phyloP scores from a whole-genome alignment of 1,140 invertebrate genomes.

The Venustaconcha ellipsiformis region DNA sequence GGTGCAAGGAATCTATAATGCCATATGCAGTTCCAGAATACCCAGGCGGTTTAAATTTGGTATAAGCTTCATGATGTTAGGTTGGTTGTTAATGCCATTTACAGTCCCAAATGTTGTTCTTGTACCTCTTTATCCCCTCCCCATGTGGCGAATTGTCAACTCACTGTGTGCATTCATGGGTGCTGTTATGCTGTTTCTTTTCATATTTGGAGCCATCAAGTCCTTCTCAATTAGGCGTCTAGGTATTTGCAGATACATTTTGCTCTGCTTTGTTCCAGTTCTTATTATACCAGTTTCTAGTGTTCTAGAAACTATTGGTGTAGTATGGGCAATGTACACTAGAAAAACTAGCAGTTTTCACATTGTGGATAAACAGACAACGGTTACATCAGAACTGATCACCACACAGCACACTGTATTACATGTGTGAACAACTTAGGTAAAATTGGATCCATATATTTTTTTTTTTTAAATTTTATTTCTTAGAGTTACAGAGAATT shows the following conservation, averaged over 20 bases:
- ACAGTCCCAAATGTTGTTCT: slow-evolving; percentile 90
- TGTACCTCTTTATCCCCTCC: slow-evolving; percentile 87
- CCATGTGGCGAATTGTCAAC: slow-evolving; percentile 81
- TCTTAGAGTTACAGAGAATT: too few relatives aligned
- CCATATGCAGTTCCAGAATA: slow-evolving; percentile 90
- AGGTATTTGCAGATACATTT: slow-evolving; percentile 81
- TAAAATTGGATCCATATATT: too few relatives aligned
- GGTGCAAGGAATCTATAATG: slow-evolving; percentile 95
- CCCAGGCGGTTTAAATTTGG: slow-evolving; percentile 86
- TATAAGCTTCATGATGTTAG: slow-evolving; percentile 90
- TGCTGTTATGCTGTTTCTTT: slow-evolving; percentile 94
- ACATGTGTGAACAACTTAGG: too few relatives aligned
- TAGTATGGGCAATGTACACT: slow-evolving; percentile 30
- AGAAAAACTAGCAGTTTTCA: slow-evolving; percentile 32
- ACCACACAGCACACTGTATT: too few relatives aligned
- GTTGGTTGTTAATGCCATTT: slow-evolving; percentile 95
- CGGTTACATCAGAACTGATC: not conserved
- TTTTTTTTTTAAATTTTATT: too few relatives aligned
- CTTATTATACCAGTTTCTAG: slow-evolving; percentile 36
- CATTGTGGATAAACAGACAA: slow-evolving; percentile 38
- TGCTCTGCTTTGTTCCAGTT: slow-evolving; percentile 72
- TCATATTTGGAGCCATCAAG: slow-evolving; percentile 94
- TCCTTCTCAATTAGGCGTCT: slow-evolving; percentile 91
- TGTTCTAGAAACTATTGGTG: slow-evolving; percentile 38
- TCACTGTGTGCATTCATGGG: slow-evolving; percentile 90